phyloP scores from a whole-genome alignment of 2,113 vertebrate genomes.

The Etheostoma spectabile region DNA sequence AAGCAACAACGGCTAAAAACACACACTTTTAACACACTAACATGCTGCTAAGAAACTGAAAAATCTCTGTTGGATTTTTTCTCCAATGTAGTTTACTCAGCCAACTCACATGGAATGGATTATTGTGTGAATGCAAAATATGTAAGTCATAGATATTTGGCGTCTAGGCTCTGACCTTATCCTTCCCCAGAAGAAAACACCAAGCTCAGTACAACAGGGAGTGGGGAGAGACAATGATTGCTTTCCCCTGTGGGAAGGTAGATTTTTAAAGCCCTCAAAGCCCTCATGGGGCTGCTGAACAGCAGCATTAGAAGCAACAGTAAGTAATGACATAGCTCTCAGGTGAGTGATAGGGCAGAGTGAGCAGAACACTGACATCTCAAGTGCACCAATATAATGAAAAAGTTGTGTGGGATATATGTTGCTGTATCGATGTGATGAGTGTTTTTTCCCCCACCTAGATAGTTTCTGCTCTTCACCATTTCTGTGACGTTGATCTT shows the following conservation, averaged over 20 bases:
- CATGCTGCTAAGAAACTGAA: background rate
- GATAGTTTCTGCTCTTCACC: slow-evolving; percentile 96
- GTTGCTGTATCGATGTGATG: background rate
- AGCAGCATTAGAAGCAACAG: background rate
- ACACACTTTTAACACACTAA: background rate
- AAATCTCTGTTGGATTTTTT: background rate
- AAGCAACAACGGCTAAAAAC: background rate
- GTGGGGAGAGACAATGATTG: background rate
- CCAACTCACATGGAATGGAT: background rate
- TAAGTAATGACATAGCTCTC: background rate
- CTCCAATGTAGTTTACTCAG: background rate
- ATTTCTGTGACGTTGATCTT: slow-evolving; percentile 98
- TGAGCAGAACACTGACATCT: background rate
- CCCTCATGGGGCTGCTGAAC: background rate
- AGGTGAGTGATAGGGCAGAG: background rate
- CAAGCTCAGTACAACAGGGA: background rate
- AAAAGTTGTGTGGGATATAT: background rate
- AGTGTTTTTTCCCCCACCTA: slow-evolving; percentile 85
- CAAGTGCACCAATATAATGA: background rate
- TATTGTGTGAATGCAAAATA: slow-evolving; percentile 1
- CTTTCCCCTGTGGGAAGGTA: no score
- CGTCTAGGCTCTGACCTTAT: background rate
- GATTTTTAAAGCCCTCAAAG: background rate
- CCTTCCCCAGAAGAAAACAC: background rate
- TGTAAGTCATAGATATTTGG: background rate